These are phyloP conservation scores for Conus ventricosus DNA, from an alignment of 1,140 invertebrate genomes.

Conservation along the genomic window DNA sequence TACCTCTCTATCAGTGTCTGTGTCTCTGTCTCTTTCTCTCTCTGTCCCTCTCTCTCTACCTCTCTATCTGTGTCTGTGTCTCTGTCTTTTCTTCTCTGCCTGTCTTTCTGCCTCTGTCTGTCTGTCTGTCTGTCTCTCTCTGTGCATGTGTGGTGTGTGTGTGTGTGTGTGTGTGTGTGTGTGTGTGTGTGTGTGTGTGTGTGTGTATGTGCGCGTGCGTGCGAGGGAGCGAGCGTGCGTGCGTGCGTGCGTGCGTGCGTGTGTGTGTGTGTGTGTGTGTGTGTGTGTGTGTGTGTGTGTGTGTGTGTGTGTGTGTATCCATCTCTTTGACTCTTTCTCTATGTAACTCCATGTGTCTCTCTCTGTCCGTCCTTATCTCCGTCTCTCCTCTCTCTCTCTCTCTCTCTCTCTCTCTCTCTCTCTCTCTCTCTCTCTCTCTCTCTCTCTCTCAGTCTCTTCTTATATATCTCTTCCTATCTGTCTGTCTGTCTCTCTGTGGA, in stretches of 20 bases:
- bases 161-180: neutral
- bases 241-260: too few species aligned
- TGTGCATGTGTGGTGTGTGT: neutral
- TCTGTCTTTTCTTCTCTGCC: too few species aligned
- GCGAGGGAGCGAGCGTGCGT: too few species aligned
- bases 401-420: conserved; percentile 29
- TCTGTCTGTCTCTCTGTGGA: neutral
- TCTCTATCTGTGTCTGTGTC: too few species aligned
- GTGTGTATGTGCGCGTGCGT: neutral
- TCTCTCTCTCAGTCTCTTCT: too few species aligned
- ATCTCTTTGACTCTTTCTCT: neutral
- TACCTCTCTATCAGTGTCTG: too few species aligned
- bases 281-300: neutral
- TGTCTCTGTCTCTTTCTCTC: too few species aligned
- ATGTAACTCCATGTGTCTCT: neutral
- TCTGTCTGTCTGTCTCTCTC: too few species aligned
- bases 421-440: conserved; percentile 28
- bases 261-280: neutral
- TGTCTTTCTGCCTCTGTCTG: too few species aligned
- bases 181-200: neutral
- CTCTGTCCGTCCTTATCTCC: neutral
- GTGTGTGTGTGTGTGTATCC: neutral
- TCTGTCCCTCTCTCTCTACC: too few species aligned
- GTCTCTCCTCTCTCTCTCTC: neutral
- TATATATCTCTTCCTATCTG: neutral